Conservation (phyloP, 2,888 invertebrate genomes). For the Drosophila eohydei region DNA sequence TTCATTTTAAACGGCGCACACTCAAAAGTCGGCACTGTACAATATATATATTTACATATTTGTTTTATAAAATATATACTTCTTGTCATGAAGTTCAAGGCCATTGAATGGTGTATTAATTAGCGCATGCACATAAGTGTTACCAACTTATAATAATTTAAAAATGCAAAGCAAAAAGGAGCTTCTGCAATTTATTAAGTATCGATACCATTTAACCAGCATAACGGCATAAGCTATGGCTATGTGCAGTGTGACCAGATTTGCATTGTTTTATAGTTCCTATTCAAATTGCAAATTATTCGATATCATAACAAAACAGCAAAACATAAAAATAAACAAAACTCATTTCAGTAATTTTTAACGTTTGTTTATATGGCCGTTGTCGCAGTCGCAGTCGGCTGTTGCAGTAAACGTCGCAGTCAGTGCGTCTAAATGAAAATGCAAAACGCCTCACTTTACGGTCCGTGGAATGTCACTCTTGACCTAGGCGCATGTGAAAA, state of each 20-base stretch:
- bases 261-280: neutral
- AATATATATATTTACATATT: neutral
- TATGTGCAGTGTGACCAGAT: too few relatives aligned
- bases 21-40: constrained; percentile 5
- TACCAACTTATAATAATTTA: neutral
- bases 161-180: neutral
- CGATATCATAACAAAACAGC: neutral
- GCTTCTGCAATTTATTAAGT: neutral
- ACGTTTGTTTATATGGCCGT: neutral
- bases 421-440: constrained; percentile 24
- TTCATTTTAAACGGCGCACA: constrained; percentile 6
- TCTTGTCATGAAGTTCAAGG: neutral
- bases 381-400: neutral
- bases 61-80: neutral
- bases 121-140: neutral
- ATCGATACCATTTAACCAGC: neutral
- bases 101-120: neutral
- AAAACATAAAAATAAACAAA: neutral
- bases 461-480: constrained; percentile 59
- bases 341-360: constrained; percentile 4
- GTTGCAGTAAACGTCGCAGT: constrained; percentile 13
- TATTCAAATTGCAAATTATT: too few relatives aligned
- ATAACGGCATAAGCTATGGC: too few relatives aligned
- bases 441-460: constrained; percentile 26
- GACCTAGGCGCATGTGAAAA: constrained; percentile 72